A percentile compares a stretch with the other conserved stretches of the same genome.
These are phyloP conservation scores for Melangyna quadrimaculata DNA, from an alignment of 2,888 invertebrate species.

Conservation along the genomic window DNA sequence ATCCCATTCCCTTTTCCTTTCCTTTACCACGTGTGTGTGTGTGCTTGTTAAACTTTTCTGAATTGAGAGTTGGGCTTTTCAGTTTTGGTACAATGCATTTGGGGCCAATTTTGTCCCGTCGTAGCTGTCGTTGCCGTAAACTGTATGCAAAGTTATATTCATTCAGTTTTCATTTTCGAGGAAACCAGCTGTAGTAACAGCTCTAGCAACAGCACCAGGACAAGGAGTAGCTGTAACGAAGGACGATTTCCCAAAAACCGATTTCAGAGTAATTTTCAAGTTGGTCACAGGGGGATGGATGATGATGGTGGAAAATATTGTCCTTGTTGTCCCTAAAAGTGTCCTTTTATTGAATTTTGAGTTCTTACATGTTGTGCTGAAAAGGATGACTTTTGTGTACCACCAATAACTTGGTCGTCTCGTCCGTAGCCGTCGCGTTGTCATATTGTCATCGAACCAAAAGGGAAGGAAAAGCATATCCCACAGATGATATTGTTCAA, in stretches of 20 bases:
- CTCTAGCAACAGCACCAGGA: background rate
- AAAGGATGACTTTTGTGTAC: constrained; percentile 18
- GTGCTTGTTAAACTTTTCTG: constrained; percentile 44
- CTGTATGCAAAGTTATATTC: constrained; percentile 57
- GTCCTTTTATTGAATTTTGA: constrained; percentile 67
- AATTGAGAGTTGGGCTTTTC: background rate
- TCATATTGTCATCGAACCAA: background rate
- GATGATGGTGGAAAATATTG: constrained; percentile 2
- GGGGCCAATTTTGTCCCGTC: constrained; percentile 45
- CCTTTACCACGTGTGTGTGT: background rate
- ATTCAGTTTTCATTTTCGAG: constrained; percentile 21
- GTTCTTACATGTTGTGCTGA: constrained; percentile 12
- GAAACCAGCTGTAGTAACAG: background rate
- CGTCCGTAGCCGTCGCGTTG: too few relatives aligned
- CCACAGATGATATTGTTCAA: constrained; percentile 57
- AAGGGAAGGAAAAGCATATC: constrained; percentile 28
- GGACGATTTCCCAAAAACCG: constrained; percentile 30
- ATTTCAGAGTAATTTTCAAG: constrained; percentile 54
- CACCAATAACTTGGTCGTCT: too few relatives aligned
- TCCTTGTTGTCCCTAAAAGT: constrained; percentile 18
- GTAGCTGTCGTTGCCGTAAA: background rate
- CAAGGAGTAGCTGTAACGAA: background rate
- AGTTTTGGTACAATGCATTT: constrained; percentile 55
- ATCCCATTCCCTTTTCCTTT: background rate
- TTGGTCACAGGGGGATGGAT: constrained; percentile 28